Evolutionary conservation across 2,113 vertebrate species (phyloP).

Genomic region (Psilopsiagon aurifrons): DNA sequence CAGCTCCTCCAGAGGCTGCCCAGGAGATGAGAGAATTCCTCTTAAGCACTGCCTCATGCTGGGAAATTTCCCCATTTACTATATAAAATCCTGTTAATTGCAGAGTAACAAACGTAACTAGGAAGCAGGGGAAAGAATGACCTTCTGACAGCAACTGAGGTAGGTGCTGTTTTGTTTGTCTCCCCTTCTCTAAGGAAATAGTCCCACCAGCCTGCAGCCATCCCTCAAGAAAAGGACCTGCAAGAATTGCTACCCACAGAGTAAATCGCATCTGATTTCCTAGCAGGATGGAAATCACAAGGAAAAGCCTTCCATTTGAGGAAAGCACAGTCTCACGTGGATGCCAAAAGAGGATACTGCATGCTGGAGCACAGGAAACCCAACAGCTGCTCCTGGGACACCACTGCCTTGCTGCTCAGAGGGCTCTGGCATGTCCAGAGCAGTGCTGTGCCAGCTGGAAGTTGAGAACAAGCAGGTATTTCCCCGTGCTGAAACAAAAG

Average conservation of each 20-base stretch:
- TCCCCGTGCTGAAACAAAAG: neutral
- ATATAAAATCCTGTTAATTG: neutral
- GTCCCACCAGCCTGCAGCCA: neutral
- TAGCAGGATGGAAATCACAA: neutral
- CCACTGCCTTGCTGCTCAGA: neutral
- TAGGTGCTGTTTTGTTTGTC: neutral
- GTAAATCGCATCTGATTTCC: neutral
- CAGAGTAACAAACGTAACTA: neutral
- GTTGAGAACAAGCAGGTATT: neutral
- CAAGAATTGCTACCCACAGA: neutral
- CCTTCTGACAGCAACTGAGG: neutral
- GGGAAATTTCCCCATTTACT: neutral
- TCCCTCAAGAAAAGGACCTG: neutral
- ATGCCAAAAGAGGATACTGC: neutral
- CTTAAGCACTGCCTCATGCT: neutral
- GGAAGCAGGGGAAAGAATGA: neutral
- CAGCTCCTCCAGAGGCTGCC: neutral
- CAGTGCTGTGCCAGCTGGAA: neutral
- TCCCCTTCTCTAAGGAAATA: neutral
- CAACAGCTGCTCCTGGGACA: neutral
- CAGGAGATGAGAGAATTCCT: neutral
- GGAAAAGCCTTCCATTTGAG: neutral
- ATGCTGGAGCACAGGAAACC: neutral
- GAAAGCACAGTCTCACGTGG: neutral
- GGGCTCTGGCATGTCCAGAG: neutral